Evolutionary conservation across 1,140 invertebrate species (phyloP).

Genomic region (Dendroctonus valens): DNA sequence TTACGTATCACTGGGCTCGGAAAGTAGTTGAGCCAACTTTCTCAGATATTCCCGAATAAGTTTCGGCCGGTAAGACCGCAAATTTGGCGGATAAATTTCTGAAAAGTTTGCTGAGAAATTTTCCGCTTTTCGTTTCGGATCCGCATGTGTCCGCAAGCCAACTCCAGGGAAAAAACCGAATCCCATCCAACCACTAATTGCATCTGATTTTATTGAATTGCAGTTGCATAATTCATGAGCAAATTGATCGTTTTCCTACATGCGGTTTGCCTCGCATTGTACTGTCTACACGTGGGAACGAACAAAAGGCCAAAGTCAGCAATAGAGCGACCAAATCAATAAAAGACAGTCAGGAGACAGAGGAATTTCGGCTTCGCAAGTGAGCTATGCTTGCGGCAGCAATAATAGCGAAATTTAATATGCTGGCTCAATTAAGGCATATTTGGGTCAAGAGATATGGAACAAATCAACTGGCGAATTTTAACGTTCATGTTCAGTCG

Average conservation of each 20-base stretch:
- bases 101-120: constrained; percentile 9
- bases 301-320: neutral
- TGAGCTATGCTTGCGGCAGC: constrained; percentile 19
- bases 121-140: neutral
- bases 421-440: constrained; percentile 18
- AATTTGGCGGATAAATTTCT: constrained; percentile 28
- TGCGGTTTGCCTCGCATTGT: too few relatives aligned
- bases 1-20: constrained; percentile 25
- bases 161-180: too few relatives aligned
- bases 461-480: too few relatives aligned
- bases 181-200: too few relatives aligned
- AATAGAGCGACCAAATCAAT: constrained; percentile 15
- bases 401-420: constrained; percentile 24
- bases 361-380: constrained; percentile 9
- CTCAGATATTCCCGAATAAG: constrained; percentile 23
- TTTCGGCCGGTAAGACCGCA: constrained; percentile 29
- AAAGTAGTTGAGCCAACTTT: constrained; percentile 26
- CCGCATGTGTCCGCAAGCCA: neutral
- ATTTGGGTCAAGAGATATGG: constrained; percentile 15
- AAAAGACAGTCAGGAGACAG: constrained; percentile 18
- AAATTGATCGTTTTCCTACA: too few relatives aligned
- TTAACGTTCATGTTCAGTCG: too few relatives aligned
- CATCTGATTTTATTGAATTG: too few relatives aligned
- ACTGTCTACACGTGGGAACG: too few relatives aligned
- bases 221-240: too few relatives aligned